Conservation (phyloP, 2,888 invertebrate genomes). For the Lampropteryx suffumata region DNA sequence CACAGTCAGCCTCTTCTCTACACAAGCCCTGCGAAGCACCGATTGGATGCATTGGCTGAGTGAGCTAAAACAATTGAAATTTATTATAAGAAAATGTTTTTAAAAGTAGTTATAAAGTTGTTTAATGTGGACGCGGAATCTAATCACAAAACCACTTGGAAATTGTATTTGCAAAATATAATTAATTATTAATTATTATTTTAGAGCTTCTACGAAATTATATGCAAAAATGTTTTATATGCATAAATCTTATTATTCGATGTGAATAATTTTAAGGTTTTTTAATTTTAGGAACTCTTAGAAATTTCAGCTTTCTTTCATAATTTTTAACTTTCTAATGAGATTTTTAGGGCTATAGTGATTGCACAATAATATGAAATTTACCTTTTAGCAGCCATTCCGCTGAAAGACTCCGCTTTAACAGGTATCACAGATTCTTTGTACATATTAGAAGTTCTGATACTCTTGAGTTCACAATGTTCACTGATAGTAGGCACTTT, state of each 20-base stretch:
- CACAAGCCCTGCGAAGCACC: constrained; percentile 78
- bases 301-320: no score
- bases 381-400: constrained; percentile 76
- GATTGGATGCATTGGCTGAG: constrained; percentile 78
- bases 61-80: constrained; percentile 64
- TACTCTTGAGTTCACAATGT: constrained; percentile 59
- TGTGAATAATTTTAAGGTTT: no score
- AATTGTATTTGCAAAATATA: no score
- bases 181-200: no score
- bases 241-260: no score
- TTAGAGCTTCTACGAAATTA: no score
- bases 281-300: no score
- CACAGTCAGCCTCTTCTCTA: constrained; percentile 83
- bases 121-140: no score
- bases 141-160: no score
- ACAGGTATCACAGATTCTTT: constrained; percentile 73
- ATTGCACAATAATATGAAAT: constrained; percentile 34
- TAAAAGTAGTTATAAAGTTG: not conserved
- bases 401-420: constrained; percentile 74
- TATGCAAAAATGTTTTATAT: no score
- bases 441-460: constrained; percentile 68
- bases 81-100: constrained; percentile 4
- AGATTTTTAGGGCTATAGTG: no score
- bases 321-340: no score
- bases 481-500: constrained; percentile 57